phyloP scores from a whole-genome alignment of 2,113 vertebrate species.

The Philantomba maxwellii region DNA sequence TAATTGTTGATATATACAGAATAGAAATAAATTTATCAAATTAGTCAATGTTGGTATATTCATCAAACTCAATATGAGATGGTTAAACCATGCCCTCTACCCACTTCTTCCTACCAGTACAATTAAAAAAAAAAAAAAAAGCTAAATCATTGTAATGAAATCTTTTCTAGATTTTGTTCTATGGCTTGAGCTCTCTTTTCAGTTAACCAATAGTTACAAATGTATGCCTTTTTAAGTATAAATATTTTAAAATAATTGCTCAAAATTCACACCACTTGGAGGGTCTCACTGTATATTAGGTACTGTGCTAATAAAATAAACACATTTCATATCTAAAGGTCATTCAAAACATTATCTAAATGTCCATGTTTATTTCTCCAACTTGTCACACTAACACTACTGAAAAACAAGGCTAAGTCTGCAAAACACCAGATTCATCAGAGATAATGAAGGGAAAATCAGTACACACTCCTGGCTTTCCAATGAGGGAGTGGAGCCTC shows the following conservation, averaged over 20 bases:
- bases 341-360: background rate
- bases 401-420: background rate
- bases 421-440: background rate
- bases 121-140: background rate
- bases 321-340: background rate
- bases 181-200: background rate
- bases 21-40: slow-evolving; percentile 8
- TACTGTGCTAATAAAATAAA: background rate
- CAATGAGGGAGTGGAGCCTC: background rate
- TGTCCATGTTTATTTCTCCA: background rate
- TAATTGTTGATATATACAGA: background rate
- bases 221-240: background rate
- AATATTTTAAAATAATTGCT: background rate
- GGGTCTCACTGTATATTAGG: background rate
- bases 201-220: background rate
- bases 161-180: background rate
- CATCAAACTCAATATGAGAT: background rate
- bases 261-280: background rate
- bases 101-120: background rate
- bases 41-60: background rate
- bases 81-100: background rate
- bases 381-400: background rate
- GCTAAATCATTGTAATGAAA: background rate
- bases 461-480: background rate
- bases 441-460: background rate